Evolutionary conservation across 2,797 vertebrate species (phyloP), one percentile per base, ranked within the genome.

Genomic region (Morus bassanus): DNA sequence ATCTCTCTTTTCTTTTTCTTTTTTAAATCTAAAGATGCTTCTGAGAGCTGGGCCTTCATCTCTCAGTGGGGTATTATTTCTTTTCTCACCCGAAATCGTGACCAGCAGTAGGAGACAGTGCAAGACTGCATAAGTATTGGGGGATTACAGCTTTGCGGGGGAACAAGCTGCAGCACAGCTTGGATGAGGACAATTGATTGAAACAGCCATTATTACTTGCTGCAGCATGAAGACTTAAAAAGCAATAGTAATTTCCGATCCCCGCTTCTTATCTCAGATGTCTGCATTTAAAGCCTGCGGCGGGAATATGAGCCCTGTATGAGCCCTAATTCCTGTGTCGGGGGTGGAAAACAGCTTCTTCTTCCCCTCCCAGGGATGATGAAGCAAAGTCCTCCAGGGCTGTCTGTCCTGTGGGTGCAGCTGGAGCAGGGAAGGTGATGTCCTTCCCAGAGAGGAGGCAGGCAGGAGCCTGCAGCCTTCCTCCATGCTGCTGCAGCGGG

Each of bases 341-440:
- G 51, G 60, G n/a, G 46, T 21, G 54, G 79, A 28, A 89, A 96
- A 56, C 0, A 3, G 4, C 33, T 51, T 8, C 18, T 51, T 76
- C 18, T 59, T 18, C 60, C 33, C 48, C 54, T 84, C 25, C 3
- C 30, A 5, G 46, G 31, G 61, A 37, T 56, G 72, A 72, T 11
- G 53, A 56, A 93, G 77, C 37, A 13, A 24, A 43, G 39, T 24
- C 13, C 8, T 65, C 23, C 35, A 5, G 39, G 68, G 69, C 35
- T 54, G 43, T 8, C 23, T 60, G 57, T 59, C 46, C 41, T 45
- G 2, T 4, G 39, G 59, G 8, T 45, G 53, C 35, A 78, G 68
- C 8, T 0, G 13, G 39, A 25, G 43, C 0, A 1, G 30, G 35
- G n/a, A 54, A 50, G 50, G 23, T 0, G 5, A 63, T 41, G 57